Conservation (phyloP, 1,140 invertebrate genomes). For the Drosophila gunungcola region DNA sequence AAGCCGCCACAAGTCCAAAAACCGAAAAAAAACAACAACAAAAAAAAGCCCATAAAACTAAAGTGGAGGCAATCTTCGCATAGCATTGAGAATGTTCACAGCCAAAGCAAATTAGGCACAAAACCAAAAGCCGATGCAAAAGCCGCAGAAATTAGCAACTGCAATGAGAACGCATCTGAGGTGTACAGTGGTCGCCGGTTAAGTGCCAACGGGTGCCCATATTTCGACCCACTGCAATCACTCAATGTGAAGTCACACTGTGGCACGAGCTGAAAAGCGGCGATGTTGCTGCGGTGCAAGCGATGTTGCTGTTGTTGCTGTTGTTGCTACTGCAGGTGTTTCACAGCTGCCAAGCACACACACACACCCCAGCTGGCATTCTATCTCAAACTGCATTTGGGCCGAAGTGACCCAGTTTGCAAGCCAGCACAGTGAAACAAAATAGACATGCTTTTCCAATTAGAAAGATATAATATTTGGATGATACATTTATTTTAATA, state of each 20-base stretch:
- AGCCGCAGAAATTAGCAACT: constrained; percentile 60
- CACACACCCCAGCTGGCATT: constrained; percentile 17
- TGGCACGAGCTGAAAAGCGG: constrained; percentile 58
- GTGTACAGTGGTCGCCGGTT: constrained; percentile 29
- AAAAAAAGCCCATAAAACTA: constrained; percentile 7
- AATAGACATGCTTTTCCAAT: not conserved
- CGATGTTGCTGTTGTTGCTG: constrained; percentile 25
- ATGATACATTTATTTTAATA: too few species aligned
- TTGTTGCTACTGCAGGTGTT: constrained; percentile 53
- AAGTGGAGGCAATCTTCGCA: constrained; percentile 38
- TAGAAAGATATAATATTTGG: not conserved
- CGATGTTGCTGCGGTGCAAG: constrained; percentile 18
- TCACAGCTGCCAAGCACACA: constrained; percentile 45
- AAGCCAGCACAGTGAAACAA: constrained; percentile 8
- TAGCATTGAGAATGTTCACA: constrained; percentile 61
- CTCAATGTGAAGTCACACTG: constrained; percentile 24
- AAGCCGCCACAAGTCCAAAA: constrained; percentile 2
- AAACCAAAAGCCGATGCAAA: constrained; percentile 67
- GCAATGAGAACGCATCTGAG: constrained; percentile 62
- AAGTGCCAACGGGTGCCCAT: not conserved
- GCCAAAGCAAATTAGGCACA: constrained; percentile 75
- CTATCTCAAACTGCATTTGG: constrained; percentile 54
- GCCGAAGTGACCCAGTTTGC: constrained; percentile 72
- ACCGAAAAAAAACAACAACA: constrained; percentile 5
- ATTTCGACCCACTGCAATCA: not conserved